Conservation (phyloP, 2,888 invertebrate species). For the Drosophila atripex region DNA sequence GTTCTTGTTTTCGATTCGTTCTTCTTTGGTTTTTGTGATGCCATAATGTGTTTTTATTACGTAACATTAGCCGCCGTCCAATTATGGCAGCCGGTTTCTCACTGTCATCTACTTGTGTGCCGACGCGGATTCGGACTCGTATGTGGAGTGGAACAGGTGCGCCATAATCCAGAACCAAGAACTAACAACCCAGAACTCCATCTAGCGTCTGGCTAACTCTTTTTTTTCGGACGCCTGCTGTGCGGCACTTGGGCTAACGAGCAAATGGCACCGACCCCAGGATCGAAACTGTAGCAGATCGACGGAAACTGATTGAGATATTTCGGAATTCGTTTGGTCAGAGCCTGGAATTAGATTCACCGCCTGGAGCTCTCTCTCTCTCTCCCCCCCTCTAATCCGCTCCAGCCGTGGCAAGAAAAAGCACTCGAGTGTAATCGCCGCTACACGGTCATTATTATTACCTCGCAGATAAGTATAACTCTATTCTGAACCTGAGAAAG, state of each 20-base stretch:
- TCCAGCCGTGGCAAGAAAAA: conserved; percentile 37
- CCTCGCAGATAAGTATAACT: conserved; percentile 69
- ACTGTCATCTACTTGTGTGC: conserved; percentile 45
- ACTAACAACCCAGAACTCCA: conserved; percentile 24
- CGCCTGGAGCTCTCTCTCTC: conserved; percentile 21
- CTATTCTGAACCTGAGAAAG: conserved; percentile 59
- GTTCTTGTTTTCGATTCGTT: conserved; percentile 43
- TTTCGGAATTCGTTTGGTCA: conserved; percentile 41
- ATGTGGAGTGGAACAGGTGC: conserved; percentile 53
- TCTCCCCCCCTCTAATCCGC: conserved; percentile 22
- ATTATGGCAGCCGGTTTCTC: conserved; percentile 68
- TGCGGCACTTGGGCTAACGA: conserved; percentile 43
- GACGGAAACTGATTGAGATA: conserved; percentile 43
- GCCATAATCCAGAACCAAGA: conserved; percentile 1
- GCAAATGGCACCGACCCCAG: conserved; percentile 40
- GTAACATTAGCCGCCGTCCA: conserved; percentile 73
- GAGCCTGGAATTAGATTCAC: conserved; percentile 23
- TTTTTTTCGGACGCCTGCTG: conserved; percentile 52
- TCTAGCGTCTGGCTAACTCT: conserved; percentile 1
- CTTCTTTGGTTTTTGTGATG: conserved; percentile 43
- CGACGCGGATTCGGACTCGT: neutral
- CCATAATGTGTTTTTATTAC: conserved; percentile 76
- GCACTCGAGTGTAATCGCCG: conserved; percentile 75
- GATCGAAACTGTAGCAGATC: conserved; percentile 41
- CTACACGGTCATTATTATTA: conserved; percentile 76